Evolutionary conservation across 2,797 vertebrate genomes (phyloP).

Genomic region (Lacerta agilis): DNA sequence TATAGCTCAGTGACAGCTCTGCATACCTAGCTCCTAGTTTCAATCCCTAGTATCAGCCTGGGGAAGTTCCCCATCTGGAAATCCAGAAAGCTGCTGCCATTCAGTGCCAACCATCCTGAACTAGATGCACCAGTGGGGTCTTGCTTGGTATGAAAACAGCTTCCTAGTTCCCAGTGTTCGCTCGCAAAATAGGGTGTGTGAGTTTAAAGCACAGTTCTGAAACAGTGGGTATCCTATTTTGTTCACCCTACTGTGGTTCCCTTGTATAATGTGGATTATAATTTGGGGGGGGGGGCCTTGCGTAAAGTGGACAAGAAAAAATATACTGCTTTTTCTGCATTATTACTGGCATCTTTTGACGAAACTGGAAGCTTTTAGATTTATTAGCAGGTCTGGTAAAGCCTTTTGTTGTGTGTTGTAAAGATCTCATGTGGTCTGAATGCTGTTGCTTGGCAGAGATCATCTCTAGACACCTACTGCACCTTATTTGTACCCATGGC

Average conservation of each 20-base stretch:
- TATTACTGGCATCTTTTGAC: not conserved
- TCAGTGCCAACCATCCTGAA: too few species aligned
- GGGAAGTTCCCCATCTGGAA: too few species aligned
- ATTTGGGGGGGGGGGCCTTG: not conserved
- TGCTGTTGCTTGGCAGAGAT: not conserved
- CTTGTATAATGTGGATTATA: not conserved
- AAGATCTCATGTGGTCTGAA: not conserved
- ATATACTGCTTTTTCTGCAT: not conserved
- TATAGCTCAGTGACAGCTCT: too few species aligned
- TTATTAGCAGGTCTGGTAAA: not conserved
- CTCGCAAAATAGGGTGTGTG: not conserved
- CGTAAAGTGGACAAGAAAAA: not conserved
- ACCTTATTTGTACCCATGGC: not conserved
- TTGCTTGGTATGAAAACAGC: too few species aligned
- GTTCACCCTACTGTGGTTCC: not conserved
- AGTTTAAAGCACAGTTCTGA: not conserved
- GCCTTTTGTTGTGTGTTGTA: not conserved
- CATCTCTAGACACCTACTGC: not conserved
- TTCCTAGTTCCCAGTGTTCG: not conserved
- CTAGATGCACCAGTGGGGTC: too few species aligned
- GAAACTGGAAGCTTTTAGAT: not conserved
- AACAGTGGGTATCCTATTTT: not conserved
- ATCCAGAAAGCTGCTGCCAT: too few species aligned
- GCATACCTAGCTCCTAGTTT: too few species aligned
- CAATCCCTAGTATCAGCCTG: too few species aligned